Conservation (phyloP, 2,888 invertebrate genomes). For the Cheilosia soror region DNA sequence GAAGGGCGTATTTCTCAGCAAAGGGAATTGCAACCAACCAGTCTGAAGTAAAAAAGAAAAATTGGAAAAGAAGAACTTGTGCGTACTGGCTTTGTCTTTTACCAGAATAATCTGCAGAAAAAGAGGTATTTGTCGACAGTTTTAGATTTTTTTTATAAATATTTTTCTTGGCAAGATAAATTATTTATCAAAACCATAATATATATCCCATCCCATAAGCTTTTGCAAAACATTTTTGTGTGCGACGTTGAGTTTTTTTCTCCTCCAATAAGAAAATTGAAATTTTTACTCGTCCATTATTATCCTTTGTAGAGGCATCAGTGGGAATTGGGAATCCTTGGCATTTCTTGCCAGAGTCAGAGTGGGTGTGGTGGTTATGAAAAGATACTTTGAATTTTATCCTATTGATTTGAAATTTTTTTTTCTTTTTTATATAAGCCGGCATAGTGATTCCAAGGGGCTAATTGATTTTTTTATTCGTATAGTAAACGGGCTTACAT, state of each 20-base stretch:
- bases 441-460: slow-evolving; percentile 45
- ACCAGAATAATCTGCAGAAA: slow-evolving; percentile 22
- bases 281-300: not conserved
- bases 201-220: too few relatives aligned
- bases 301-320: slow-evolving; percentile 50
- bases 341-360: slow-evolving; percentile 32
- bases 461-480: slow-evolving; percentile 59
- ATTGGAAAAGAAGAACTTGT: slow-evolving; percentile 13
- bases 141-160: not conserved
- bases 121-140: slow-evolving; percentile 3
- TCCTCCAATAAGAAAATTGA: slow-evolving; percentile 6
- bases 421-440: slow-evolving; percentile 44
- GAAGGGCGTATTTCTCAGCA: slow-evolving; percentile 55
- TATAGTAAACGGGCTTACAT: slow-evolving; percentile 4
- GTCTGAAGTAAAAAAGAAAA: slow-evolving; percentile 8
- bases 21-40: slow-evolving; percentile 20
- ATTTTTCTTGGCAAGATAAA: slow-evolving; percentile 21
- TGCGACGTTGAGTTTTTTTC: slow-evolving; percentile 29
- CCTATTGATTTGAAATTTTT: slow-evolving; percentile 52
- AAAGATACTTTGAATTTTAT: slow-evolving; percentile 34
- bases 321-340: slow-evolving; percentile 10
- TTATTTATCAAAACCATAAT: slow-evolving; percentile 10
- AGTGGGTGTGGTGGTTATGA: slow-evolving; percentile 54
- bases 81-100: slow-evolving; percentile 36
- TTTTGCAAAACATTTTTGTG: slow-evolving; percentile 17